Evolutionary conservation across 2,888 invertebrate genomes (phyloP), one percentile per base, ranked within the genome.

Genomic region (Listrodromus nycthemerus): DNA sequence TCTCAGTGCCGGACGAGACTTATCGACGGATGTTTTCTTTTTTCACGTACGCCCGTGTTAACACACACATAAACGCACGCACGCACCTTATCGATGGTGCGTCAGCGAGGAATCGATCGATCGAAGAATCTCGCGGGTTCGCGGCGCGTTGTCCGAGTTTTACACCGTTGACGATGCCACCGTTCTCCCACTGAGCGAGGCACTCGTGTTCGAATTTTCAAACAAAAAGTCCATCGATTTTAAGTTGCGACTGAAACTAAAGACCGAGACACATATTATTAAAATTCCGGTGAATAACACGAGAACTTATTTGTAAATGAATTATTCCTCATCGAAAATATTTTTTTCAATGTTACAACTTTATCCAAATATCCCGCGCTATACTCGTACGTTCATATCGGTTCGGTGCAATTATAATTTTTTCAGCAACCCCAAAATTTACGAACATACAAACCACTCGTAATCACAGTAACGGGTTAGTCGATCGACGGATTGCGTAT

Each of bases 101-200:
- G 55, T 30, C 61, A 70, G 55, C 71, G 78, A 86, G 80, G 86
- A 86, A 83, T 86, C 82, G 83, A 86, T 78, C 79, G 71, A 74
- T 81, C 55, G 52, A 55, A 33, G 37, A 45, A 52, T 67, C 55
- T 58, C 33, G 24, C 24, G 33, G 2, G 0, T 24, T 66, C 45
- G 10, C 33, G 30, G 50, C 13, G 8, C 48, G 75, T 37, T 48
- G 21, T 27, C 5, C 41, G 19, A 41, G 61, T 45, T 21, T 58
- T 67, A 73, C 45, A 55, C 63, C 45, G 63, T 3, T 66, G 45
- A 65, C 19, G 52, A 33, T 52, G 21, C 33, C 79, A 79, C 63
- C 8, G 55, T 55, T 55, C 13, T 24, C 21, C 19, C n/a, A n/a
- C 21, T 55, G 7, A 21, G 55, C 24, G 55, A 55, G 21, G 55